phyloP scores from a whole-genome alignment of 2,113 vertebrate species.

The Mesoclemmys tuberculata region DNA sequence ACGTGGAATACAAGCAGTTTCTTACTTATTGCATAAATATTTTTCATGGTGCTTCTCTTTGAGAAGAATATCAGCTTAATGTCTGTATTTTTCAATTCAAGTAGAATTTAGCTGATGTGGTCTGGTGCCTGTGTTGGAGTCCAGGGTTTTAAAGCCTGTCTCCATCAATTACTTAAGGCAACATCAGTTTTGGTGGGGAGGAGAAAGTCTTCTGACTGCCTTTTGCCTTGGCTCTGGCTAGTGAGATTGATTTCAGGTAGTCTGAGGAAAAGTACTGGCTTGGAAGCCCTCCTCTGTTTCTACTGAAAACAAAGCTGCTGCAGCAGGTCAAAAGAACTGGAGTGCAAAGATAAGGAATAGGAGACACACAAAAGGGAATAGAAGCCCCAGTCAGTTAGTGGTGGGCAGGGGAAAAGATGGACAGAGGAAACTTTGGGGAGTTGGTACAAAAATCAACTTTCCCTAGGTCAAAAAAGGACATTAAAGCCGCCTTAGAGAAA shows the following conservation, averaged over 20 bases:
- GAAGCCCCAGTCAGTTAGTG: not conserved
- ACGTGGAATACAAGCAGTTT: not conserved
- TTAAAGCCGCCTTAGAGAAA: too few species aligned
- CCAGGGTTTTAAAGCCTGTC: not conserved
- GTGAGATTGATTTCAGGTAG: not conserved
- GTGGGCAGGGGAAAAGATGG: slow-evolving; percentile 23
- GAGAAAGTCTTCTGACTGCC: not conserved
- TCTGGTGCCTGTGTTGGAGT: not conserved
- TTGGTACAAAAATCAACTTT: too few species aligned
- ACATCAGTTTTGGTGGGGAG: fast-evolving
- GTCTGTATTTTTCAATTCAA: not conserved
- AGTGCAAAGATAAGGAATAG: not conserved
- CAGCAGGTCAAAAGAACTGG: not conserved
- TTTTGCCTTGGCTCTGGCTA: not conserved
- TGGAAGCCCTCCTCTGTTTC: not conserved
- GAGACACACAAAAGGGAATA: not conserved
- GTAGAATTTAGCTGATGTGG: not conserved
- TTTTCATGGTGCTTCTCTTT: slow-evolving; percentile 11
- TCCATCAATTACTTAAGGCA: not conserved
- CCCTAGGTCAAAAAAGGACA: too few species aligned
- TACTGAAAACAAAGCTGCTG: not conserved
- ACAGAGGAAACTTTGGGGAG: not conserved
- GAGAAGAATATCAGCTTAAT: not conserved
- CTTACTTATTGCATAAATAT: not conserved
- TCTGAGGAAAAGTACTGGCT: not conserved